Conservation (phyloP, 2,888 invertebrate genomes). For the Drosophila maculinotata region DNA sequence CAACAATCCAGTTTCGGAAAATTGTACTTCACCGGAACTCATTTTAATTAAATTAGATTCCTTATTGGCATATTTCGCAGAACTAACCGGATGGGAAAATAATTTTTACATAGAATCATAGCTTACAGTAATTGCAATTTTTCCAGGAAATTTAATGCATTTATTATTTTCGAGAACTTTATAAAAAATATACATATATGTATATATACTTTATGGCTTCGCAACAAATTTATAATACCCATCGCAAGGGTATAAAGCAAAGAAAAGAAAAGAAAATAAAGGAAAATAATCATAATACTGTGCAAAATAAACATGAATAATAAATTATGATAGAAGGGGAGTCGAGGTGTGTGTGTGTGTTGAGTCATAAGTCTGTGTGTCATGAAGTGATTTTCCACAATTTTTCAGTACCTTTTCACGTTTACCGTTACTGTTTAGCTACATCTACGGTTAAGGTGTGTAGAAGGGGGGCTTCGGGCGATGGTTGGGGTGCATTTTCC, state of each 20-base stretch:
- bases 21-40: too few species aligned
- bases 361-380: constrained; percentile 49
- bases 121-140: too few species aligned
- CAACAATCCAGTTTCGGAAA: too few species aligned
- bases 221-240: not conserved
- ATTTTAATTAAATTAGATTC: too few species aligned
- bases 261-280: not conserved
- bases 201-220: too few species aligned
- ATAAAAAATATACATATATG: too few species aligned
- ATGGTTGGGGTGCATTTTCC: constrained; percentile 18
- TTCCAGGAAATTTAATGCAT: too few species aligned
- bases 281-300: constrained; percentile 44
- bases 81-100: too few species aligned
- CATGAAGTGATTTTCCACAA: constrained; percentile 74
- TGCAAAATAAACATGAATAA: constrained; percentile 73
- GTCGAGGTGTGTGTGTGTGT: constrained; percentile 15
- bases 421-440: constrained; percentile 17
- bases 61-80: too few species aligned
- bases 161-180: too few species aligned
- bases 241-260: constrained; percentile 15
- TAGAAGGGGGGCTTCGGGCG: not conserved
- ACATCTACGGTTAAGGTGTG: not conserved
- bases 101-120: too few species aligned
- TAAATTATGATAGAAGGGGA: constrained; percentile 64
- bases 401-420: constrained; percentile 61